These are phyloP conservation scores for Epicampocera succincta DNA, from an alignment of 2,888 invertebrate species.

Conservation along the genomic window DNA sequence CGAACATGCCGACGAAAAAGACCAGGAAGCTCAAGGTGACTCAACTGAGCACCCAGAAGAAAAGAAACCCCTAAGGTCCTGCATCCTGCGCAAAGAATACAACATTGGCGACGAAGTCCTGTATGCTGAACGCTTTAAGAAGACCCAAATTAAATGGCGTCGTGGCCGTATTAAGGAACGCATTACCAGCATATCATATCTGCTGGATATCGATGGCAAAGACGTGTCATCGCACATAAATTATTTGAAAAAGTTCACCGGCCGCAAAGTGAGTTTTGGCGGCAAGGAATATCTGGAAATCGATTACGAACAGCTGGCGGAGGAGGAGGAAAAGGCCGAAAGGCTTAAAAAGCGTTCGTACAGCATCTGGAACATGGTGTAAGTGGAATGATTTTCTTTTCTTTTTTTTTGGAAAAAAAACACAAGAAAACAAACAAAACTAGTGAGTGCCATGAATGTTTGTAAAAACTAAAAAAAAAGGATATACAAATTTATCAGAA, in stretches of 20 bases:
- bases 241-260: slow-evolving; percentile 80
- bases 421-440: no score
- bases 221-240: slow-evolving; percentile 80
- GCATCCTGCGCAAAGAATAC: slow-evolving; percentile 78
- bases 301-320: slow-evolving; percentile 80
- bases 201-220: slow-evolving; percentile 79
- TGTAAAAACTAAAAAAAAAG: not conserved
- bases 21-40: slow-evolving; percentile 68
- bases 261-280: slow-evolving; percentile 80
- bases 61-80: slow-evolving; percentile 75
- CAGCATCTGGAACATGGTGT: slow-evolving; percentile 81
- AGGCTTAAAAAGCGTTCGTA: slow-evolving; percentile 76
- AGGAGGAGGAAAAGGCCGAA: slow-evolving; percentile 75
- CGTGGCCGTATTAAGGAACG: slow-evolving; percentile 78
- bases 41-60: slow-evolving; percentile 36
- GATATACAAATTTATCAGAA: not conserved
- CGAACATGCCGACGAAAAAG: slow-evolving; percentile 69
- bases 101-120: slow-evolving; percentile 79
- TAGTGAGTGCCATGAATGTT: no score
- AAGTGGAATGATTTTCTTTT: slow-evolving; percentile 36
- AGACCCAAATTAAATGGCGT: slow-evolving; percentile 80
- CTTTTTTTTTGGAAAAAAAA: no score
- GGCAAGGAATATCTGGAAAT: slow-evolving; percentile 81
- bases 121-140: slow-evolving; percentile 79
- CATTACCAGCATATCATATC: slow-evolving; percentile 81